These are phyloP conservation scores for Mayetiola destructor DNA, from an alignment of 2,888 invertebrate genomes.

Conservation along the genomic window DNA sequence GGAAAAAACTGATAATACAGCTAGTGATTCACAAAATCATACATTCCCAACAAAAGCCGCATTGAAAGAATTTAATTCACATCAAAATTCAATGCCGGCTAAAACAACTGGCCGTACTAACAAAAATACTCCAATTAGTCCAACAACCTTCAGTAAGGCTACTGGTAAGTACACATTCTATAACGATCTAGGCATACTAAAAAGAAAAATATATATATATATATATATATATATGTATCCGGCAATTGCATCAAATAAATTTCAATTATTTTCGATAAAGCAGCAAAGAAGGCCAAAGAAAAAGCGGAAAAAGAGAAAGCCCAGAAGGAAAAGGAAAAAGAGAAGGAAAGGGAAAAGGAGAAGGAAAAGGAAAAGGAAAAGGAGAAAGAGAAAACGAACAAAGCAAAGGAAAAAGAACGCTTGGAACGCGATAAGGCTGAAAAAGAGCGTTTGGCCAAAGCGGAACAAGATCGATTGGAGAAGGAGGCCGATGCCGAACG, in stretches of 20 bases:
- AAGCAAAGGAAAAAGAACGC: slow-evolving; percentile 1
- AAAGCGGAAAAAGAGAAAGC: slow-evolving; percentile 21
- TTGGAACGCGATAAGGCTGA: background rate
- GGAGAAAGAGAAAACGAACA: slow-evolving; percentile 37
- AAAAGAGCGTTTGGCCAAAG: background rate
- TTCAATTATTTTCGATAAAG: too few species aligned
- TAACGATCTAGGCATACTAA: too few species aligned
- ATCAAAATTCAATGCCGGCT: slow-evolving; percentile 22
- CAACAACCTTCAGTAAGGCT: background rate
- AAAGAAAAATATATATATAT: too few species aligned
- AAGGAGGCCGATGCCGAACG: background rate
- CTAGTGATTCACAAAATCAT: slow-evolving; percentile 53
- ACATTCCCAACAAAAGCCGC: slow-evolving; percentile 68
- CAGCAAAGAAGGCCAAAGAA: background rate
- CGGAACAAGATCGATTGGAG: background rate
- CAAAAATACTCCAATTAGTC: background rate
- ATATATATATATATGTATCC: too few species aligned
- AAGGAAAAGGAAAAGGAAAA: slow-evolving; percentile 38
- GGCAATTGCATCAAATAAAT: too few species aligned
- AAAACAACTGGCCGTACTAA: slow-evolving; percentile 15
- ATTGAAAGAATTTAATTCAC: slow-evolving; percentile 63
- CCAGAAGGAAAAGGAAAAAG: slow-evolving; percentile 30
- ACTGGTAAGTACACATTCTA: too few species aligned
- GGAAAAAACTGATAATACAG: slow-evolving; percentile 44
- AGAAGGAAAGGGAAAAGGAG: slow-evolving; percentile 36